phyloP scores from a whole-genome alignment of 2,113 vertebrate genomes.

The Vombatus ursinus region DNA sequence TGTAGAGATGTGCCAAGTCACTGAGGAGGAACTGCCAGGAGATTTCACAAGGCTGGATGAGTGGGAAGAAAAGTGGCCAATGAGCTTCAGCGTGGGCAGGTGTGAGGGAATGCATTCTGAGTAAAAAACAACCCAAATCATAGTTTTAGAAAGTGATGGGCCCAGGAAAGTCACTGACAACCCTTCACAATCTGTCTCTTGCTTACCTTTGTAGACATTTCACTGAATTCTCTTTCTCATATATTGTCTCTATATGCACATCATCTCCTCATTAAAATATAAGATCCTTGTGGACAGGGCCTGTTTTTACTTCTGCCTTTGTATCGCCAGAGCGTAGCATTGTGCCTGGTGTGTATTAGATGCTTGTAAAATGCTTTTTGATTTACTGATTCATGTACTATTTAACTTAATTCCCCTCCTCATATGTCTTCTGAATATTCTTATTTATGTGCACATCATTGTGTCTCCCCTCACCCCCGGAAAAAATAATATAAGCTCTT shows the following conservation, averaged over 20 bases:
- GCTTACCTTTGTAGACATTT: not conserved
- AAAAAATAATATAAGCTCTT: not conserved
- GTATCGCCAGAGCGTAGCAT: not conserved
- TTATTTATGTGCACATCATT: not conserved
- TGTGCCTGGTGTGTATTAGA: not conserved
- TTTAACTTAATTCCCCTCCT: not conserved
- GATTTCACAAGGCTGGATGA: not conserved
- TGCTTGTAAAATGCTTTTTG: not conserved
- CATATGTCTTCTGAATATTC: not conserved
- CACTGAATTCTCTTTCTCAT: not conserved
- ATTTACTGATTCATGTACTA: not conserved
- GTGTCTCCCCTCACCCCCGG: not conserved
- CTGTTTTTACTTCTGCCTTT: not conserved
- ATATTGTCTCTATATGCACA: not conserved
- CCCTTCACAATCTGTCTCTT: not conserved
- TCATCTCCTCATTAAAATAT: not conserved
- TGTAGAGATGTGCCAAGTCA: not conserved
- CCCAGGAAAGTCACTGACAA: too few relatives aligned
- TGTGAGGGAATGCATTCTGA: not conserved
- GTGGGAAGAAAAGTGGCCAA: not conserved
- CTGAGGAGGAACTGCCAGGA: rapidly evolving
- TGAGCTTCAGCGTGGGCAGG: not conserved
- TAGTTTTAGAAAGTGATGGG: not conserved
- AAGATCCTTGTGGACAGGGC: not conserved
- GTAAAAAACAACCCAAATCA: not conserved